Evolutionary conservation across 53 echinoderm and acorn worm genomes (phyloP).

Genomic region (Astropecten irregularis): DNA sequence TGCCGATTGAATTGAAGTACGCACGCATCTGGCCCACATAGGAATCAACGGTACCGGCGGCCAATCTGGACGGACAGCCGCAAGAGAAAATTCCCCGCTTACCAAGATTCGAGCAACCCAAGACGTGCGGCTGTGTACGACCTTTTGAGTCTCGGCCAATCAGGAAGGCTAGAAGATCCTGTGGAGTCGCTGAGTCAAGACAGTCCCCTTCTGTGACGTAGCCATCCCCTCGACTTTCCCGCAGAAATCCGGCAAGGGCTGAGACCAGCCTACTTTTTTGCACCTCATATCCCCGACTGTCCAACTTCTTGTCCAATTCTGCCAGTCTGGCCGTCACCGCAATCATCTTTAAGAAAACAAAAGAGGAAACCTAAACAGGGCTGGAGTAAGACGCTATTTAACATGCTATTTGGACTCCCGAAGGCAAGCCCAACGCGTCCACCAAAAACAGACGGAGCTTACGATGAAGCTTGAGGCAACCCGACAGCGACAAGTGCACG

Average conservation of each 20-base stretch:
- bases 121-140: slow-evolving; percentile 3
- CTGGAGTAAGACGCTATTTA: background rate
- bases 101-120: slow-evolving; percentile 10
- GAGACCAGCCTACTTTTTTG: background rate
- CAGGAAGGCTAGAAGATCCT: slow-evolving; percentile 8
- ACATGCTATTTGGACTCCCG: background rate
- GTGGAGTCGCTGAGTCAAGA: slow-evolving; percentile 28
- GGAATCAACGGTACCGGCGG: slow-evolving; percentile 11
- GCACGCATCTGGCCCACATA: slow-evolving; percentile 37
- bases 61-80: background rate
- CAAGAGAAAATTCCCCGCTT: slow-evolving; percentile 15
- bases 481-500: background rate
- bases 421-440: background rate
- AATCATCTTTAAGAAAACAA: background rate
- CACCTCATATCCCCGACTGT: background rate
- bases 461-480: background rate
- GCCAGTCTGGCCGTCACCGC: background rate
- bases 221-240: background rate
- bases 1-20: background rate
- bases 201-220: background rate
- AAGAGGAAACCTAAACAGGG: background rate
- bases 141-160: background rate
- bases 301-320: background rate
- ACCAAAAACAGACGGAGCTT: background rate
- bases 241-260: background rate